Conservation (phyloP, 2,888 invertebrate genomes). For the Callyntrura guangdongensis region DNA sequence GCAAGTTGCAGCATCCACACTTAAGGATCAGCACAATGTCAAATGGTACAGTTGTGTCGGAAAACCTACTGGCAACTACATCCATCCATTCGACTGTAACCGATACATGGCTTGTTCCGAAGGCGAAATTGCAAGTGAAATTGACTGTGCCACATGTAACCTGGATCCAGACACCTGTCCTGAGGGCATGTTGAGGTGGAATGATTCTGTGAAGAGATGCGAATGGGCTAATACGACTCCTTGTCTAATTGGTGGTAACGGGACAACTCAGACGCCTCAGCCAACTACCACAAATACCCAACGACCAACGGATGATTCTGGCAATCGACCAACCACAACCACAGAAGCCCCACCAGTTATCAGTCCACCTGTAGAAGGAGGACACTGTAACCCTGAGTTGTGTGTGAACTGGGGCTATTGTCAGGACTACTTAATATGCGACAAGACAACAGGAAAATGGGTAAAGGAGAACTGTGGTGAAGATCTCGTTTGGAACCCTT, state of each 20-base stretch:
- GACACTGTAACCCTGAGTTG: slow-evolving; percentile 12
- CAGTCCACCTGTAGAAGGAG: slow-evolving; percentile 42
- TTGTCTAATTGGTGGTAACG: background rate
- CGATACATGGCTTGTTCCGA: slow-evolving; percentile 63
- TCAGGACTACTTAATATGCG: slow-evolving; percentile 47
- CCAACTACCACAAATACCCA: no score
- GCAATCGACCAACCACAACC: background rate
- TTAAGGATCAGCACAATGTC: slow-evolving; percentile 19
- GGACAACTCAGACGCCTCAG: no score
- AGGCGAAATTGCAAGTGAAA: slow-evolving; percentile 43
- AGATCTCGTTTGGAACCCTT: slow-evolving; percentile 42
- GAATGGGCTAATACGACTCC: slow-evolving; percentile 52
- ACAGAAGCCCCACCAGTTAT: background rate
- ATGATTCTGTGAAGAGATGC: background rate
- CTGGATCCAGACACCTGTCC: slow-evolving; percentile 54
- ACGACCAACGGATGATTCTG: slow-evolving; percentile 1
- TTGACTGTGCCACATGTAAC: slow-evolving; percentile 61
- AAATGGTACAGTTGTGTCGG: slow-evolving; percentile 60
- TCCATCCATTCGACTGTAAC: slow-evolving; percentile 51
- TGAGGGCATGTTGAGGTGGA: slow-evolving; percentile 37
- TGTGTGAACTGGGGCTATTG: slow-evolving; percentile 48
- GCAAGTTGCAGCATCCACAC: no score
- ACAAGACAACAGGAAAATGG: background rate
- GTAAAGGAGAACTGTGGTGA: slow-evolving; percentile 38
- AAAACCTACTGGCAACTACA: slow-evolving; percentile 15